Evolutionary conservation across 64 coral and sea anemone species (phyloP).

Genomic region (Montipora efflorescens): DNA sequence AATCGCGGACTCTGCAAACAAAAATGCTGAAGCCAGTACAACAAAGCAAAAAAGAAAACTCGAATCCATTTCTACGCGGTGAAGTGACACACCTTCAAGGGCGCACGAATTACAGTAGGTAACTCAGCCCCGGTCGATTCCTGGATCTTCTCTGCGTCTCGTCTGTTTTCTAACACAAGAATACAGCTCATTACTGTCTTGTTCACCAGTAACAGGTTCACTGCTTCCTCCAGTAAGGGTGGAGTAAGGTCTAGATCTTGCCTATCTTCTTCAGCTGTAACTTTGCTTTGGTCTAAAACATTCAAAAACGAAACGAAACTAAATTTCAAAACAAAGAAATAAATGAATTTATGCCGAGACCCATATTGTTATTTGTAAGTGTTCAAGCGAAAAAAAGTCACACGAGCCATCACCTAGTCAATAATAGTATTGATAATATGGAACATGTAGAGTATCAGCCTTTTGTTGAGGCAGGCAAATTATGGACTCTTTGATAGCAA

Average conservation of each 20-base stretch:
- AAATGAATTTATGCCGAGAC: not conserved
- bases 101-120: slow-evolving; percentile 36
- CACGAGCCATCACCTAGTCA: no score
- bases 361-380: no score
- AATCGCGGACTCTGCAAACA: no score
- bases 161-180: slow-evolving; percentile 81
- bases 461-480: no score
- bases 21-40: no score
- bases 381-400: no score
- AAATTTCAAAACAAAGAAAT: not conserved
- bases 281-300: not conserved
- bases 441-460: no score
- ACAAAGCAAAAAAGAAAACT: not conserved
- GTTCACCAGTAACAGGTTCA: slow-evolving; percentile 86
- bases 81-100: slow-evolving; percentile 29
- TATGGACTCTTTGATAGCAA: no score
- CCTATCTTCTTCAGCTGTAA: not conserved
- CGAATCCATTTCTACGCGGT: not conserved
- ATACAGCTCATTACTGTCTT: slow-evolving; percentile 95
- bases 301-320: not conserved
- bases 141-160: slow-evolving; percentile 36
- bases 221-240: slow-evolving; percentile 85
- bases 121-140: not conserved
- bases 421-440: no score
- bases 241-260: slow-evolving; percentile 67